Evolutionary conservation across 1,140 invertebrate species (phyloP).

Genomic region (Lordiphosa collinella): DNA sequence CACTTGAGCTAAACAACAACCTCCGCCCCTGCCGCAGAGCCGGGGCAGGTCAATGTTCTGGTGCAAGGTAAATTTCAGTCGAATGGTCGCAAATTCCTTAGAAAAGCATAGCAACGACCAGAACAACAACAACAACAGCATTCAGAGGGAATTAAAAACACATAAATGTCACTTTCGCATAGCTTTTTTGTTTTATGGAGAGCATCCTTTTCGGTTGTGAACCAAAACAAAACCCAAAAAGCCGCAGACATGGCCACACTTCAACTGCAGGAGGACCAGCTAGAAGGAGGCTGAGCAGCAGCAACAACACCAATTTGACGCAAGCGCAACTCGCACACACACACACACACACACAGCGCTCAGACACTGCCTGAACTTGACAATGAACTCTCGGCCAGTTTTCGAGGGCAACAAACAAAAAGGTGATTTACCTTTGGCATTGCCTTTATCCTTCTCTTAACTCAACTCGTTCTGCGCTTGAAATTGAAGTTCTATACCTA

Average conservation of each 20-base stretch:
- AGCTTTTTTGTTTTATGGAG: conserved; percentile 74
- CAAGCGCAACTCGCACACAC: conserved; percentile 61
- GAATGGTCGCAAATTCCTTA: conserved; percentile 53
- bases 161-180: conserved; percentile 73
- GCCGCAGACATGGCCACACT: conserved; percentile 52
- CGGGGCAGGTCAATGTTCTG: conserved; percentile 55
- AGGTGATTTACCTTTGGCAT: conserved; percentile 40
- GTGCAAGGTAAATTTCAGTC: conserved; percentile 55
- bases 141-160: conserved; percentile 70
- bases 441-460: conserved; percentile 3
- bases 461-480: conserved; percentile 1
- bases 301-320: conserved; percentile 45
- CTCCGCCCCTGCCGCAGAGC: no score
- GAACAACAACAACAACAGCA: conserved; percentile 10
- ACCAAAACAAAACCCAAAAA: conserved; percentile 32
- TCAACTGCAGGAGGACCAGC: conserved; percentile 38
- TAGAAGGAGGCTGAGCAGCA: conserved; percentile 32
- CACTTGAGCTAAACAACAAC: no score
- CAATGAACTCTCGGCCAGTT: conserved; percentile 45
- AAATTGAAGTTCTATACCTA: conserved; percentile 9
- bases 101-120: conserved; percentile 39
- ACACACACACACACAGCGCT: conserved; percentile 19
- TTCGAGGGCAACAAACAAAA: conserved; percentile 38
- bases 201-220: conserved; percentile 44
- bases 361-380: conserved; percentile 47